Conservation (phyloP, 2,113 vertebrate genomes). For the Rhodinocichla rosea region DNA sequence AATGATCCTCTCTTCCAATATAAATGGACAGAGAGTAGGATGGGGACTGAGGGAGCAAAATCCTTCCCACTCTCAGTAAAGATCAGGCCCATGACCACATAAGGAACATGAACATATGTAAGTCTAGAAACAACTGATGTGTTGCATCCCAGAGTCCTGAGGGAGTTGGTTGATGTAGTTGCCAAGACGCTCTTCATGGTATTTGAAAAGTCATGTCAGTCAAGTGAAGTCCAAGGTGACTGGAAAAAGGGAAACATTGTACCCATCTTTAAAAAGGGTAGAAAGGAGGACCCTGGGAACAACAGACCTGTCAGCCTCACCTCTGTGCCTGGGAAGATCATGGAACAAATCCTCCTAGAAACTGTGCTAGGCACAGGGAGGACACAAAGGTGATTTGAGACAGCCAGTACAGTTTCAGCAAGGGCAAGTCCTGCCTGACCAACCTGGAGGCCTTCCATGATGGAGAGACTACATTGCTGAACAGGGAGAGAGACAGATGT, state of each 20-base stretch:
- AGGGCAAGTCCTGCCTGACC: background rate
- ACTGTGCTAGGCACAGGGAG: background rate
- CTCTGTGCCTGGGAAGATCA: background rate
- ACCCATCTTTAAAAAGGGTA: background rate
- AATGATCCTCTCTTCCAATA: background rate
- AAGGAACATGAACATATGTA: background rate
- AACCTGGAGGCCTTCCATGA: background rate
- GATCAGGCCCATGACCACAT: background rate
- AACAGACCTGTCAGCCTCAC: background rate
- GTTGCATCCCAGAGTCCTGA: background rate
- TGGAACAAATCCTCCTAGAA: background rate
- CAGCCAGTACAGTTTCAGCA: background rate
- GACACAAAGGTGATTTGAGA: background rate
- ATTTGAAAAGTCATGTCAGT: background rate
- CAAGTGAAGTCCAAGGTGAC: background rate
- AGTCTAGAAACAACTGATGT: background rate
- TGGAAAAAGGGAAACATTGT: background rate
- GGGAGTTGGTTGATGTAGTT: background rate
- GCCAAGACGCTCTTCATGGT: background rate
- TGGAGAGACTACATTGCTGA: no score
- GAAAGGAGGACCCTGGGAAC: background rate
- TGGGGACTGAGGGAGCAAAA: background rate
- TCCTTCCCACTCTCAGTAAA: background rate
- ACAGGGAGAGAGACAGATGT: background rate
- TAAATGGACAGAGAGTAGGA: background rate